Evolutionary conservation across 2,113 vertebrate species (phyloP).

Genomic region (Beaufortia kweichowensis): DNA sequence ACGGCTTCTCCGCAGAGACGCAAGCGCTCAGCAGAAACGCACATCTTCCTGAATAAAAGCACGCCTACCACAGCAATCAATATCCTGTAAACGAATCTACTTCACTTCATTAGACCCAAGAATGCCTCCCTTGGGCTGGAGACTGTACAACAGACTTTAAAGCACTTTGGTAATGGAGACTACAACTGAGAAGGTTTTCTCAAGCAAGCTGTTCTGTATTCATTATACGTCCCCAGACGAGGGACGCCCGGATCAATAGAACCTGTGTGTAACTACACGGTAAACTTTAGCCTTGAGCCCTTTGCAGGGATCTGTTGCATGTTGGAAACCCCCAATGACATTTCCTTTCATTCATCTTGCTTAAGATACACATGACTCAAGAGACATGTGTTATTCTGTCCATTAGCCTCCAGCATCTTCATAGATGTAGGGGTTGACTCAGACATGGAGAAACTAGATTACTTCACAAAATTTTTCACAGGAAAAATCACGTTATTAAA

Average conservation of each 20-base stretch:
- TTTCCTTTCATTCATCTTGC: slow-evolving; percentile 9
- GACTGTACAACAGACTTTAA: not conserved
- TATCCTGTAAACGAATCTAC: slow-evolving; percentile 34
- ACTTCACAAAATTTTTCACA: slow-evolving; percentile 1
- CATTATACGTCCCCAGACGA: not conserved
- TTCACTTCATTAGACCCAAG: slow-evolving; percentile 52
- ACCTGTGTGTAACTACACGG: not conserved
- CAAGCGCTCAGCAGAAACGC: not conserved
- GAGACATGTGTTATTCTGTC: not conserved
- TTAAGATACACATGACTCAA: slow-evolving; percentile 12
- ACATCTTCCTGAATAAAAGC: not conserved
- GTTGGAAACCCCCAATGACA: slow-evolving; percentile 20
- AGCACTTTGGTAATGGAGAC: slow-evolving; percentile 26
- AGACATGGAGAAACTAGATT: not conserved
- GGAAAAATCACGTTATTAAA: not conserved
- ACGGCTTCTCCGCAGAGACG: not conserved
- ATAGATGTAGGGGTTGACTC: slow-evolving; percentile 1
- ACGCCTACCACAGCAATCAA: slow-evolving; percentile 28
- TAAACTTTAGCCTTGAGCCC: slow-evolving; percentile 9
- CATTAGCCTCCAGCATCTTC: slow-evolving; percentile 6
- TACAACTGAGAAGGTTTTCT: not conserved
- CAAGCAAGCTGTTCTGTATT: slow-evolving; percentile 23
- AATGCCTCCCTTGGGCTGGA: slow-evolving; percentile 33
- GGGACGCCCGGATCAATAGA: slow-evolving; percentile 4
- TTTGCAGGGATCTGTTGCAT: slow-evolving; percentile 13